These are phyloP conservation scores for Tetramorium bicarinatum DNA, from an alignment of 2,888 invertebrate species.

Conservation along the genomic window DNA sequence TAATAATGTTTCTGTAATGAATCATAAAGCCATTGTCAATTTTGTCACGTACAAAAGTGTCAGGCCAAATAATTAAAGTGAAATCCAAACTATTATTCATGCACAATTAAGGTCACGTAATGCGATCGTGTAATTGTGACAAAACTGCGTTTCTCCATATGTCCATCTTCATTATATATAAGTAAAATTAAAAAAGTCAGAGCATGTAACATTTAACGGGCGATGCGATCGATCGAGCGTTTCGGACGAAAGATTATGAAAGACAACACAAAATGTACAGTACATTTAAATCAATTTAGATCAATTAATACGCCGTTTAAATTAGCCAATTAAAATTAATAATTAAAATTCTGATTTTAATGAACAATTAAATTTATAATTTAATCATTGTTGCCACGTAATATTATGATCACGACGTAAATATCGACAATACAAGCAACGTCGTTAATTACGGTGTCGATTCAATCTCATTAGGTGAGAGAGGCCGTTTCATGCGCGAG, in stretches of 20 bases:
- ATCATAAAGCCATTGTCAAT: neutral
- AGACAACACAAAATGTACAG: neutral
- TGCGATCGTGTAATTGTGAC: neutral
- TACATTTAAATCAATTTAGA: neutral
- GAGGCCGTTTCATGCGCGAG: constrained; percentile 25
- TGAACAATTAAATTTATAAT: constrained; percentile 11
- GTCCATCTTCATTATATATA: neutral
- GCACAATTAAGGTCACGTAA: neutral
- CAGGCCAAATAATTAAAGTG: neutral
- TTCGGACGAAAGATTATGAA: neutral
- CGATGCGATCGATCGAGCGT: neutral
- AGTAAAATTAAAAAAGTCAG: neutral
- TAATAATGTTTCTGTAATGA: neutral
- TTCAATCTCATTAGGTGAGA: constrained; percentile 41
- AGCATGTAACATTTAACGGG: neutral
- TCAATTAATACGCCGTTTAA: neutral
- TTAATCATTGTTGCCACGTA: neutral
- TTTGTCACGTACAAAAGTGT: neutral
- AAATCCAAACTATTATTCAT: neutral
- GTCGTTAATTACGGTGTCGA: constrained; percentile 41
- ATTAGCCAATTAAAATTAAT: constrained; percentile 5
- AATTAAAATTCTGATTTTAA: neutral
- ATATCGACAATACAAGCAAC: neutral
- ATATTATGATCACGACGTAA: neutral
- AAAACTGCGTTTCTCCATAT: neutral